A percentile compares a stretch with the other conserved stretches of the same genome.
phyloP scores from a whole-genome alignment of 2,888 invertebrate genomes.

The Thymelicus sylvestris region DNA sequence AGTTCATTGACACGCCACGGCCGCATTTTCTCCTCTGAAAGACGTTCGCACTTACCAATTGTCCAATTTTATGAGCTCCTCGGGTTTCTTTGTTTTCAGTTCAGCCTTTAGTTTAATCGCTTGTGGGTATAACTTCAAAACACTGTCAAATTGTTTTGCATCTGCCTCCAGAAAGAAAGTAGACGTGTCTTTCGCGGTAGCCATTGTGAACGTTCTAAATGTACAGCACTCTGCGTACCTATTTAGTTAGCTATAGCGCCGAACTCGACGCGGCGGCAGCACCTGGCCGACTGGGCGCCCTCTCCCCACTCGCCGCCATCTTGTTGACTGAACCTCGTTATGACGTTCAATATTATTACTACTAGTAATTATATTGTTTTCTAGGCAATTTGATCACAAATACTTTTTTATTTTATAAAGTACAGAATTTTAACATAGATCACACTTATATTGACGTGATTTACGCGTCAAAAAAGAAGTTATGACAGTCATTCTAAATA shows the following conservation, averaged over 20 bases:
- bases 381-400: slow-evolving; percentile 49
- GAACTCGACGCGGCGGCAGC: slow-evolving; percentile 86
- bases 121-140: slow-evolving; percentile 95
- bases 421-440: background rate
- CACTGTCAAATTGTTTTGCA: slow-evolving; percentile 93
- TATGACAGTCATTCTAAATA: slow-evolving; percentile 49
- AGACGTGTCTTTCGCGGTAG: slow-evolving; percentile 95
- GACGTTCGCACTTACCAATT: slow-evolving; percentile 92
- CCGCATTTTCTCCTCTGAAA: slow-evolving; percentile 84
- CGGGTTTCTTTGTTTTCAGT: slow-evolving; percentile 95
- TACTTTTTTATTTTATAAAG: slow-evolving; percentile 2
- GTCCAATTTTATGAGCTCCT: slow-evolving; percentile 97
- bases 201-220: slow-evolving; percentile 89
- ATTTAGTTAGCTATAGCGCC: slow-evolving; percentile 84
- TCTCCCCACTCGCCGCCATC: slow-evolving; percentile 84
- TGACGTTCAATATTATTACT: slow-evolving; percentile 83
- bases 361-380: slow-evolving; percentile 63
- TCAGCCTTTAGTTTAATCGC: slow-evolving; percentile 96
- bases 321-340: slow-evolving; percentile 76
- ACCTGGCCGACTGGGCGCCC: slow-evolving; percentile 84
- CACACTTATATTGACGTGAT: slow-evolving; percentile 42
- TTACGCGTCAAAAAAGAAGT: slow-evolving; percentile 28
- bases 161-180: slow-evolving; percentile 97
- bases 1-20: slow-evolving; percentile 86
- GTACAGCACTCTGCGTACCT: slow-evolving; percentile 81